These are phyloP conservation scores for Drosophila sulfurigaster DNA, from an alignment of 1,140 invertebrate genomes.

Conservation along the genomic window DNA sequence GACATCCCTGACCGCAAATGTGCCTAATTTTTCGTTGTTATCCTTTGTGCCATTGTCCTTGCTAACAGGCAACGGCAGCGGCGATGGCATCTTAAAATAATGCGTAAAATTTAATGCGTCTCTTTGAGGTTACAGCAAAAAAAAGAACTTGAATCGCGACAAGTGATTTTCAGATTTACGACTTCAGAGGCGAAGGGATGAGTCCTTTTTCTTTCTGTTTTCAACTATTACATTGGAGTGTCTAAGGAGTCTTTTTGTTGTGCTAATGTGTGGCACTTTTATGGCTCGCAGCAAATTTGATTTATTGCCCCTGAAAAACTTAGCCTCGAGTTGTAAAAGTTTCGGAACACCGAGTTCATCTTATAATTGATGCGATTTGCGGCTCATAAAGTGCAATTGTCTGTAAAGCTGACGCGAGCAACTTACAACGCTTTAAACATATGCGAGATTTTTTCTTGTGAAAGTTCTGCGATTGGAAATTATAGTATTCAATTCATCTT, in stretches of 20 bases:
- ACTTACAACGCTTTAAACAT: conserved; percentile 29
- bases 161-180: conserved; percentile 85
- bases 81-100: conserved; percentile 64
- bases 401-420: conserved; percentile 52
- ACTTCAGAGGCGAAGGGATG: conserved; percentile 27
- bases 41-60: conserved; percentile 68
- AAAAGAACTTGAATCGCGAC: conserved; percentile 69
- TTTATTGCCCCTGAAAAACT: conserved; percentile 73
- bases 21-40: conserved; percentile 83
- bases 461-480: not conserved
- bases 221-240: not conserved
- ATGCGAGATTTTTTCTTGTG: conserved; percentile 37
- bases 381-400: conserved; percentile 80
- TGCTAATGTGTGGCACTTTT: conserved; percentile 79
- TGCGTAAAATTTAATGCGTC: conserved; percentile 83
- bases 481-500: not conserved
- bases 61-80: not conserved
- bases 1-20: conserved; percentile 70
- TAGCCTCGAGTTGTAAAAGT: conserved; percentile 65
- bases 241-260: conserved; percentile 64
- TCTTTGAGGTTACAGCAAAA: conserved; percentile 30
- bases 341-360: conserved; percentile 65
- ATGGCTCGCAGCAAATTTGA: conserved; percentile 80
- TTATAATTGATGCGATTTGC: conserved; percentile 81
- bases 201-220: conserved; percentile 33